phyloP scores from a whole-genome alignment of 2,888 invertebrate genomes.

The Andricus quercusramuli region DNA sequence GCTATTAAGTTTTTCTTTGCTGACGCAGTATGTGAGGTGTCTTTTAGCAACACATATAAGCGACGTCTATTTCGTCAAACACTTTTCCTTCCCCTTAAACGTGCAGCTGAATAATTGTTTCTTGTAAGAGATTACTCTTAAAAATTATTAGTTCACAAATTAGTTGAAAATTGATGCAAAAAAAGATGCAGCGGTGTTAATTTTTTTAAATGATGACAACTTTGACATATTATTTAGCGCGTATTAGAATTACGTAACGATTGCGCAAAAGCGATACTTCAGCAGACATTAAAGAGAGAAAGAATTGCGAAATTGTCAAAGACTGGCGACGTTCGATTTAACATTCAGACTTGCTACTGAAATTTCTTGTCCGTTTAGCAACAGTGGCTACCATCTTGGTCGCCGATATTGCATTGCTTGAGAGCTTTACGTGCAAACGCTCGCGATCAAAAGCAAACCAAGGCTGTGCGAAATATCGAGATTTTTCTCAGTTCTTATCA shows the following conservation, averaged over 20 bases:
- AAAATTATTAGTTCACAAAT: not conserved
- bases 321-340: slow-evolving; percentile 33
- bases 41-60: not conserved
- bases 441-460: slow-evolving; percentile 12
- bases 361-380: slow-evolving; percentile 37
- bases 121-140: not conserved
- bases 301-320: slow-evolving; percentile 41
- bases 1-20: not conserved
- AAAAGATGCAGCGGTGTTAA: not conserved
- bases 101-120: not conserved
- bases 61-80: not conserved
- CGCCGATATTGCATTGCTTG: slow-evolving; percentile 36
- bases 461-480: not conserved
- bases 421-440: slow-evolving; percentile 35
- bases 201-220: slow-evolving; percentile 11
- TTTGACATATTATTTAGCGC: slow-evolving; percentile 27
- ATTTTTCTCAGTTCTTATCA: not conserved
- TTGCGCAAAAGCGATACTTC: slow-evolving; percentile 35
- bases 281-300: slow-evolving; percentile 38
- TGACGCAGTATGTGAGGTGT: not conserved
- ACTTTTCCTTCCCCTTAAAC: not conserved
- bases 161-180: not conserved
- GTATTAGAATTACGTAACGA: slow-evolving; percentile 31
- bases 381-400: slow-evolving; percentile 32
- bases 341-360: slow-evolving; percentile 38